Evolutionary conservation across 2,888 invertebrate genomes (phyloP).

Genomic region (Choristoneura rosaceana): DNA sequence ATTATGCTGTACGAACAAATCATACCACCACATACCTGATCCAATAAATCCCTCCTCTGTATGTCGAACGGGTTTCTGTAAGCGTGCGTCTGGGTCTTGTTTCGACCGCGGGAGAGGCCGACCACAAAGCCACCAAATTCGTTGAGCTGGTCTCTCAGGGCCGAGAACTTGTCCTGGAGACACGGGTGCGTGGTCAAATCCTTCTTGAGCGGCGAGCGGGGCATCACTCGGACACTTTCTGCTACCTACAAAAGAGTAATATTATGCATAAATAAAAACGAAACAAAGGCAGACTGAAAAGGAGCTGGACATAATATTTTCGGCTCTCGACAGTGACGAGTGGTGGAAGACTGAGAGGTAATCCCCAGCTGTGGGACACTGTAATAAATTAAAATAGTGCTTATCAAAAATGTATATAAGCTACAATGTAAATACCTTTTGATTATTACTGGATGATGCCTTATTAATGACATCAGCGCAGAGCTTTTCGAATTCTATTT

Average conservation of each 20-base stretch:
- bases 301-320: no score
- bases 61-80: slow-evolving; percentile 99
- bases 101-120: slow-evolving; percentile 85
- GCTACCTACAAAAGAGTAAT: slow-evolving; percentile 78
- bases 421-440: slow-evolving; percentile 69
- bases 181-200: slow-evolving; percentile 93
- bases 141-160: slow-evolving; percentile 93
- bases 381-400: no score
- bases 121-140: slow-evolving; percentile 95
- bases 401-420: not conserved
- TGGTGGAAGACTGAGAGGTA: no score
- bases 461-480: slow-evolving; percentile 92
- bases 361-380: no score
- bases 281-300: not conserved
- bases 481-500: slow-evolving; percentile 94
- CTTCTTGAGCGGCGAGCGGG: slow-evolving; percentile 90
- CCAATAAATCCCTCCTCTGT: slow-evolving; percentile 93
- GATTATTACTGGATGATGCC: slow-evolving; percentile 79
- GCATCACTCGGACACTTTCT: slow-evolving; percentile 91
- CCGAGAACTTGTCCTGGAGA: slow-evolving; percentile 92
- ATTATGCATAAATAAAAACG: not conserved
- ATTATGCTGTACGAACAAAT: not conserved
- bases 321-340: no score
- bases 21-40: slow-evolving; percentile 86
- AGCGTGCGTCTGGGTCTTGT: slow-evolving; percentile 85